phyloP scores from a whole-genome alignment of 2,888 invertebrate genomes.

The Ornithoptera priamus region DNA sequence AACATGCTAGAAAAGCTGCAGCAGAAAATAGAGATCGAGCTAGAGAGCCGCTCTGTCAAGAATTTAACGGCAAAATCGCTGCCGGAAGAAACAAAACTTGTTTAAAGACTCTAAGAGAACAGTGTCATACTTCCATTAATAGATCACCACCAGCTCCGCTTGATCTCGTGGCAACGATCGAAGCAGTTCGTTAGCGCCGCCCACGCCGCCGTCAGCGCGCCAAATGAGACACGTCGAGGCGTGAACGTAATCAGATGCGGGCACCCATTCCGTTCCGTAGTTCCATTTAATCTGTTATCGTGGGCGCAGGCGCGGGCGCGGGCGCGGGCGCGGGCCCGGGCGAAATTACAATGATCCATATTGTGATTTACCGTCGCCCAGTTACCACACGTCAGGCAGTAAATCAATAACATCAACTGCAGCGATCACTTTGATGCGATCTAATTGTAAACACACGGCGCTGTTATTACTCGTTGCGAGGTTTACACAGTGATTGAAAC shows the following conservation, averaged over 20 bases:
- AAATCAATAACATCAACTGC: too few species aligned
- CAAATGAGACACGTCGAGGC: conserved; percentile 37
- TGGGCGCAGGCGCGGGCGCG: conserved; percentile 10
- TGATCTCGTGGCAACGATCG: conserved; percentile 13
- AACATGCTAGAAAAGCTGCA: too few species aligned
- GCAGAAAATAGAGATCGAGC: too few species aligned
- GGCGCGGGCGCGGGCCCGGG: conserved; percentile 7
- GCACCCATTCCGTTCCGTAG: conserved; percentile 29
- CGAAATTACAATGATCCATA: conserved; percentile 21
- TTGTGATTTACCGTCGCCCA: conserved; percentile 22
- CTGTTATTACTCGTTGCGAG: too few species aligned
- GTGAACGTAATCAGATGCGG: conserved; percentile 32
- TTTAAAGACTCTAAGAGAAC: conserved; percentile 9
- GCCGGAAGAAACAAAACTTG: too few species aligned
- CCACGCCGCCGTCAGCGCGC: conserved; percentile 33
- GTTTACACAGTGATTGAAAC: too few species aligned
- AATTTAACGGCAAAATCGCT: too few species aligned
- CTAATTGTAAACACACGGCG: too few species aligned
- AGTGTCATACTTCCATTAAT: background rate
- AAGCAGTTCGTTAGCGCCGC: conserved; percentile 35
- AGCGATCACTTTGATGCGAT: too few species aligned
- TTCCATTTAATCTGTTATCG: conserved; percentile 29
- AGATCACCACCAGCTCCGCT: background rate
- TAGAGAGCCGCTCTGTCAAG: too few species aligned
- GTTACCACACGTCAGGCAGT: too few species aligned